Evolutionary conservation across 2,113 vertebrate species (phyloP), one percentile per base, ranked within the genome.

Genomic region (Seriola dumerili): DNA sequence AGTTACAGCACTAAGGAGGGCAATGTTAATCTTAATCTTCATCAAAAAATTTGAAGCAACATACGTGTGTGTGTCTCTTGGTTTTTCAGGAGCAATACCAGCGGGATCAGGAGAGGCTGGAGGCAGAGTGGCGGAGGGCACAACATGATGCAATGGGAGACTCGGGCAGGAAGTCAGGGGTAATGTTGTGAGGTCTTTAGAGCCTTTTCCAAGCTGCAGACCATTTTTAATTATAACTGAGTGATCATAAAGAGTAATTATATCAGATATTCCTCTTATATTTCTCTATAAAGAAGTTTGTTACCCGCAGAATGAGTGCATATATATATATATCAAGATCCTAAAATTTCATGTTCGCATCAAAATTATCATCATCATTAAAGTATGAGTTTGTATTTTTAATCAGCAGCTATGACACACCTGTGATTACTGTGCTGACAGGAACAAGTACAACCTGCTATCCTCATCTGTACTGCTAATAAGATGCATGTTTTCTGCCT

Each of bases 31-130:
- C 17, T n/a, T 23, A 4, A 62, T 46, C 55, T 29, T 57, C 4
- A 57, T 50, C 12, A 50, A 2, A 40, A 29, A 61, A 46, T 64
- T 16, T n/a, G 42, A 66, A 21, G n/a, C 17, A 34, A 10, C 8
- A 32, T n/a, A 11, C 11, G 4, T 29, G 2, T 64, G 5, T 75
- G n/a, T 50, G 44, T 88, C 12, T 38, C 36, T 79, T 59, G 85
- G 64, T 13, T 23, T 42, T 77, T 81, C 44, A 99, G 98, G 97
- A 97, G 83, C 97, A 98, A 80, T 99, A 97, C 85, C 92, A 95
- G 29, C 95, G 93, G 12, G 97, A 99, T 62, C 97, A 99, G 94
- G 96, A 97, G 87, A 96, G 96, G 85, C 91, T 99, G 59, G 96
- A 95, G 68, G 96, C 97, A 55, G 97, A 98, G 90, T 99, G 98